Conservation (phyloP, 2,113 vertebrate genomes). For the Bungarus multicinctus region DNA sequence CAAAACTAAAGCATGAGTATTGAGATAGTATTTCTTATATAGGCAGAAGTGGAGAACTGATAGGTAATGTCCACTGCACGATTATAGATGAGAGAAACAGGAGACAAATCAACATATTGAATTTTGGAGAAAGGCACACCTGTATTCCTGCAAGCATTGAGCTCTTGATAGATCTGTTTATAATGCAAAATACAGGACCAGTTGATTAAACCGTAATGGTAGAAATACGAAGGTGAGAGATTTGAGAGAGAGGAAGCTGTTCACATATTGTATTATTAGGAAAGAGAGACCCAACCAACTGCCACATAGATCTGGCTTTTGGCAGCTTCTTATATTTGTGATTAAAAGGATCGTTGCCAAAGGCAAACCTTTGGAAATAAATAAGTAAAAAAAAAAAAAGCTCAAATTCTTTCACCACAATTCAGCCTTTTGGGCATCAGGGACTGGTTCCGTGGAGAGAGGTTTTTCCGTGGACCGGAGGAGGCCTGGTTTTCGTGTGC, state of each 20-base stretch:
- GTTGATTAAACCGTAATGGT: background rate
- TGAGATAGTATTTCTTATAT: background rate
- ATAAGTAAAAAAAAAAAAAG: fast-evolving
- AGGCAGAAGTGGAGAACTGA: background rate
- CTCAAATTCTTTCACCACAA: background rate
- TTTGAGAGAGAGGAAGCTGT: background rate
- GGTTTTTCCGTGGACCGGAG: no score
- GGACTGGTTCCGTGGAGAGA: no score
- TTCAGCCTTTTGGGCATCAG: no score
- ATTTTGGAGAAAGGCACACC: background rate
- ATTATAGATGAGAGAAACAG: background rate
- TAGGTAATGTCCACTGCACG: fast-evolving
- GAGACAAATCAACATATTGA: background rate
- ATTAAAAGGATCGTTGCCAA: background rate
- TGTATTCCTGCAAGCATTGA: background rate
- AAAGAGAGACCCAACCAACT: background rate
- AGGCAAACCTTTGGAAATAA: background rate
- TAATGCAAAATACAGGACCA: background rate
- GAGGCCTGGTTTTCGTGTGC: no score
- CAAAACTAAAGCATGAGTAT: no score
- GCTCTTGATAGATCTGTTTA: constrained; percentile 9
- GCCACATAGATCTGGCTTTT: background rate
- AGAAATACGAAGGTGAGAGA: background rate
- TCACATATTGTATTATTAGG: background rate
- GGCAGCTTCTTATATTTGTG: background rate